A percentile compares a stretch with the other conserved stretches of the same genome.
Evolutionary conservation across 1,140 invertebrate species (phyloP).

Genomic region (Bombus vancouverensis): DNA sequence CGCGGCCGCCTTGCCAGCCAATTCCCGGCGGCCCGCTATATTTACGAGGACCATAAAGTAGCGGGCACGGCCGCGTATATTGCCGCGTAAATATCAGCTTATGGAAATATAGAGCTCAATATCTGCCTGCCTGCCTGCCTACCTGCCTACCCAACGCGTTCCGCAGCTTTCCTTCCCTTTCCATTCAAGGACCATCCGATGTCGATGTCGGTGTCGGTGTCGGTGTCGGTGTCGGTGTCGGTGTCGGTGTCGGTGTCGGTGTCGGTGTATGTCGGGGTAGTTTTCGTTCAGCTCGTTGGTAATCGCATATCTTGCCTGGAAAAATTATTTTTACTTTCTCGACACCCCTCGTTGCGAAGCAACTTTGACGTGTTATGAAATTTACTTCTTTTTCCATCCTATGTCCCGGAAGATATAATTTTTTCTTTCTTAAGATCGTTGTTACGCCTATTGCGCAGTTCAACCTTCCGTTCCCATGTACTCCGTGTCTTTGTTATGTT

Average conservation of each 20-base stretch:
- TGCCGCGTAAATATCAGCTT: constrained; percentile 84
- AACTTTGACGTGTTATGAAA: constrained; percentile 2
- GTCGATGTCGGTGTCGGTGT: neutral
- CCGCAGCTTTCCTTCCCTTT: constrained; percentile 73
- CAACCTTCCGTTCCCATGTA: neutral
- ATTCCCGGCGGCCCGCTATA: constrained; percentile 81
- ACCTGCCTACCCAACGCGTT: constrained; percentile 65
- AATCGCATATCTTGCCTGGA: constrained; percentile 56
- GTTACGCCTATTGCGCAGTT: neutral
- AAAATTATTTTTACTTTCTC: constrained; percentile 56
- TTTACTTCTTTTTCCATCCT: neutral
- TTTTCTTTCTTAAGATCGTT: neutral
- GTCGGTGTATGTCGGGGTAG: constrained; percentile 46
- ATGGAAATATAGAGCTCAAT: constrained; percentile 85
- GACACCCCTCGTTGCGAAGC: neutral
- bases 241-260: neutral
- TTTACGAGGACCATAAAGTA: constrained; percentile 84
- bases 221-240: neutral
- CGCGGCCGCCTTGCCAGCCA: constrained; percentile 80
- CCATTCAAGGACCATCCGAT: constrained; percentile 57
- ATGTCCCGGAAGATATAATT: neutral
- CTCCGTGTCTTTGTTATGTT: neutral
- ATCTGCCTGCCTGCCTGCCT: constrained; percentile 78
- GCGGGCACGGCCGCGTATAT: constrained; percentile 81
- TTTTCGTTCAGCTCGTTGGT: constrained; percentile 63